A percentile compares a stretch with the other conserved stretches of the same genome.
Conservation (phyloP, 2,888 invertebrate species). For the Hemithea aestivaria region DNA sequence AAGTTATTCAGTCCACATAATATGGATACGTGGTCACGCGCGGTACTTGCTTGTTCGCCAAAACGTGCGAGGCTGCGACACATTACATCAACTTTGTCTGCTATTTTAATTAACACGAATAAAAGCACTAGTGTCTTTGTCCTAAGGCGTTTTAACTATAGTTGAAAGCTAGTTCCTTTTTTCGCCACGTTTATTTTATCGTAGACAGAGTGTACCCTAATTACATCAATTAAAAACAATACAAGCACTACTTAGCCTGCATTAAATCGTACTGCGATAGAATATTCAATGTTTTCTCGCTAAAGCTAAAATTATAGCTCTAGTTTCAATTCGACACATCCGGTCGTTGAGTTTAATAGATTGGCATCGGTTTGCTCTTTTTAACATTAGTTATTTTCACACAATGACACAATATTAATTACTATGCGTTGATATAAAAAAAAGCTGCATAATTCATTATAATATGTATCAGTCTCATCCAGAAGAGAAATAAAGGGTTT, state of each 20-base stretch:
- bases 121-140: too few species aligned
- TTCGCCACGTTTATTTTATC: too few species aligned
- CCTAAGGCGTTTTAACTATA: too few species aligned
- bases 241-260: conserved; percentile 39
- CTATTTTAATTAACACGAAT: too few species aligned
- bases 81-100: too few species aligned
- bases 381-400: background rate
- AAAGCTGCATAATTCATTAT: too few species aligned
- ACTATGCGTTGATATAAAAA: too few species aligned
- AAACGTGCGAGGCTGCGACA: conserved; percentile 42
- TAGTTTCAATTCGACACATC: conserved; percentile 9
- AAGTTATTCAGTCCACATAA: conserved; percentile 52
- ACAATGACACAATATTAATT: background rate
- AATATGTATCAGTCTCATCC: too few species aligned
- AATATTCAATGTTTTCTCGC: conserved; percentile 46
- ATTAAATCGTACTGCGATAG: conserved; percentile 50
- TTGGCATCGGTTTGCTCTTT: background rate
- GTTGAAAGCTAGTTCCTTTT: too few species aligned
- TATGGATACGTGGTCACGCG: conserved; percentile 42
- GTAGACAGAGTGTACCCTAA: too few species aligned
- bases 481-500: too few species aligned
- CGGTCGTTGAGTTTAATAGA: too few species aligned
- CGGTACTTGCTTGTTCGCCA: conserved; percentile 33
- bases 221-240: conserved; percentile 53
- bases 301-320: conserved; percentile 22